A percentile compares a stretch with the other conserved stretches of the same genome.
Evolutionary conservation across 2,113 vertebrate genomes (phyloP).

Genomic region (Bagarius yarrelli): DNA sequence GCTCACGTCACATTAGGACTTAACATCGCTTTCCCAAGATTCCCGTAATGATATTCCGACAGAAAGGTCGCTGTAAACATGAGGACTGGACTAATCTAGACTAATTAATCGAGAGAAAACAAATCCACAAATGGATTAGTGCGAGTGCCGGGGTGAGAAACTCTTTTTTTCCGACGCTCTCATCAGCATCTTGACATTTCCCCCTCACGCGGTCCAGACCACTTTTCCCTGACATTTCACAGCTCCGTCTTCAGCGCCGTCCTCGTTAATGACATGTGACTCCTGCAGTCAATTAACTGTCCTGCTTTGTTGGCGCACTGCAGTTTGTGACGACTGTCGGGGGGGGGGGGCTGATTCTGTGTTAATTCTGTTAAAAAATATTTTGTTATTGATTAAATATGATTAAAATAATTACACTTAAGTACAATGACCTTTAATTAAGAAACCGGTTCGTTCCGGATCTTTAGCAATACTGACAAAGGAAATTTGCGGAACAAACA

Average conservation of each 20-base stretch:
- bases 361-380: not conserved
- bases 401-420: too few species aligned
- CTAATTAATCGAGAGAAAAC: conserved; percentile 59
- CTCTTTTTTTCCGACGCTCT: not conserved
- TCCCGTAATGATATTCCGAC: conserved; percentile 61
- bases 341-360: not conserved
- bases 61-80: conserved; percentile 66
- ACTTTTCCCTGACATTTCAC: conserved; percentile 63
- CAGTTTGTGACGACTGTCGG: conserved; percentile 11
- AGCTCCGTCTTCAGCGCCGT: conserved; percentile 40
- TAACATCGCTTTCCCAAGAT: not conserved
- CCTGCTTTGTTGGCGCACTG: conserved; percentile 44
- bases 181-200: conserved; percentile 53
- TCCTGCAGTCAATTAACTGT: conserved; percentile 63
- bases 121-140: conserved; percentile 48
- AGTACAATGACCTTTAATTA: not conserved
- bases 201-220: conserved; percentile 36
- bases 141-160: not conserved
- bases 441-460: not conserved
- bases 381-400: not conserved
- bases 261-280: conserved; percentile 65
- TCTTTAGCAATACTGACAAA: too few species aligned
- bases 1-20: not conserved
- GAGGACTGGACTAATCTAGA: conserved; percentile 56
- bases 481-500: too few species aligned